phyloP scores from a whole-genome alignment of 2,888 invertebrate genomes.

The Microplitis manilae region DNA sequence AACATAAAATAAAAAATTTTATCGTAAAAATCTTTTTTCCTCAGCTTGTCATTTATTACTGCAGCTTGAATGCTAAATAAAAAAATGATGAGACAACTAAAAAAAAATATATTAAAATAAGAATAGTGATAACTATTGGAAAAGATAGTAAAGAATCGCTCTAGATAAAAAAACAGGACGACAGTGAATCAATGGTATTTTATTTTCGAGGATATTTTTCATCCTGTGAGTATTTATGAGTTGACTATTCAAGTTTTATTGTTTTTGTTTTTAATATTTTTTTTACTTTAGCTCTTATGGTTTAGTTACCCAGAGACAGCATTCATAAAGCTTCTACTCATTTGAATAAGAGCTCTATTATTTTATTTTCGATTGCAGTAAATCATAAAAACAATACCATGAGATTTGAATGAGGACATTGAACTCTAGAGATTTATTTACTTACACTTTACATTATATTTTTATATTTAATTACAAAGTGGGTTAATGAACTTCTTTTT shows the following conservation, averaged over 20 bases:
- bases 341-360: not conserved
- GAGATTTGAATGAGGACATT: not conserved
- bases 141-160: not conserved
- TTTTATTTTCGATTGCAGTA: not conserved
- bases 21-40: too few species aligned
- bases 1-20: too few species aligned
- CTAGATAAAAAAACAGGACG: conserved; percentile 2
- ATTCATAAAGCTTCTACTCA: not conserved
- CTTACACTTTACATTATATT: not conserved
- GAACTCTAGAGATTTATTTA: not conserved
- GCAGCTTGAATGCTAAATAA: too few species aligned
- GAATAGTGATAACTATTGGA: not conserved
- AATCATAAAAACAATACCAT: not conserved
- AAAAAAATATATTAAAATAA: not conserved
- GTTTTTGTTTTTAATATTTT: not conserved
- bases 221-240: conserved; percentile 20
- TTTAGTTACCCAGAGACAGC: conserved; percentile 5
- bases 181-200: conserved; percentile 18
- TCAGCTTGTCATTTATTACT: too few species aligned
- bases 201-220: conserved; percentile 12
- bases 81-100: too few species aligned
- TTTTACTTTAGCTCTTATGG: not conserved
- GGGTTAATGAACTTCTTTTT: not conserved
- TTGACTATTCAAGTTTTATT: conserved; percentile 7
- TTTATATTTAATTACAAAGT: not conserved